Base-by-base conservation (phyloP, 2,888 invertebrate species). In the Ametastegia equiseti region DNA sequence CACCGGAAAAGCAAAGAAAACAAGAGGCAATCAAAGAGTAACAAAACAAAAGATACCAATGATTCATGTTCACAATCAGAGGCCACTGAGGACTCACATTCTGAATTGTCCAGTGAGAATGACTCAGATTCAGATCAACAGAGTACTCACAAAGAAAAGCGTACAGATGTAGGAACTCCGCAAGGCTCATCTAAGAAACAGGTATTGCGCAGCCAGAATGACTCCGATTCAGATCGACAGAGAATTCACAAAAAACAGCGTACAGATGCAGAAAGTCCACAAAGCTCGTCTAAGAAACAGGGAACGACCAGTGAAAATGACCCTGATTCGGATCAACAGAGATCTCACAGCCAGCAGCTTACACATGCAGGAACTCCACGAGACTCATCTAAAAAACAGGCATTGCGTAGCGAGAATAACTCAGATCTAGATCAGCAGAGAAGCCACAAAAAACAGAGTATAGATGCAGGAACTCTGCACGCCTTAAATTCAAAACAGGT, bases 11-110 rank as follows among this genome's bases (percentile, higher is more conserved):
- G 60, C 27, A 30, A 9, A 30, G 27, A 60, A 15, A 60, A 30
- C 23, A 60, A 30, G 30, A 60, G 30, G 19, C 60, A 23, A 60
- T 60, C 60, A 1, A 30, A 9, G 0, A 60, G 2, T 27, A 19
- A 60, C 60, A 30, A 30, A 60, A 60, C 60, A 30, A n/a, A 60
- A 27, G 60, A n/a, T n/a, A n/a, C n/a, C n/a, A n/a, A 60, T 30
- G 23, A 60, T 15, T 23, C n/a, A n/a, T 1, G 27, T 60, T 60
- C 27, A 27, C 1, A n/a, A 60, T 60, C 30, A 60, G 60, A 60
- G 30, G 60, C 60, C 60, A 9, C 60, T 60, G 27, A 30, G 27
- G n/a, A 30, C 23, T 60, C 60, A 23, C 6, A 30, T 60, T 60
- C 60, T 4, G 60, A 60, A 60, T 60, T 30, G 30, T 60, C 7